These are phyloP conservation scores for Furcula furcula DNA, from an alignment of 2,888 invertebrate genomes.

Conservation along the genomic window DNA sequence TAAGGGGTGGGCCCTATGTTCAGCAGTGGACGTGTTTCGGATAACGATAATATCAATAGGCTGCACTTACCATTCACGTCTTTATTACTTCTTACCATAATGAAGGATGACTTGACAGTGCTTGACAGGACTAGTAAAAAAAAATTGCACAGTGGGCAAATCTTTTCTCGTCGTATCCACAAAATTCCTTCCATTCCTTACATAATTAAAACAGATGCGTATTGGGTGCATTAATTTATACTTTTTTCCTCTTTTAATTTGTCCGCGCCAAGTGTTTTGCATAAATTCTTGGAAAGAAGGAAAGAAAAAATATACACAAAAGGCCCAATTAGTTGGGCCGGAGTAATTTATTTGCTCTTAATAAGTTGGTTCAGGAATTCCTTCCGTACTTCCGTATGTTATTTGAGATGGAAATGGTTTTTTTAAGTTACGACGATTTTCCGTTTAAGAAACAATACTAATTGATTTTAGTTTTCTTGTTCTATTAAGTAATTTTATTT, in stretches of 20 bases:
- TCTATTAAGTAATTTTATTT: too few relatives aligned
- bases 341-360: slow-evolving; percentile 71
- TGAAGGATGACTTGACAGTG: too few relatives aligned
- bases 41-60: too few relatives aligned
- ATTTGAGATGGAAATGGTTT: slow-evolving; percentile 25
- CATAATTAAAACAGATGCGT: slow-evolving; percentile 74
- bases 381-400: slow-evolving; percentile 28
- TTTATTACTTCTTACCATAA: too few relatives aligned
- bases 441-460: neutral
- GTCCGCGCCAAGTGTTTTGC: slow-evolving; percentile 70
- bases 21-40: too few relatives aligned
- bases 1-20: too few relatives aligned
- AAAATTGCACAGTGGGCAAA: neutral
- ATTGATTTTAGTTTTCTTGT: too few relatives aligned
- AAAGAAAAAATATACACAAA: slow-evolving; percentile 62
- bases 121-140: too few relatives aligned
- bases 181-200: slow-evolving; percentile 20
- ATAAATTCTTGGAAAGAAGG: slow-evolving; percentile 64
- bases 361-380: slow-evolving; percentile 52
- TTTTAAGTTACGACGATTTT: slow-evolving; percentile 14
- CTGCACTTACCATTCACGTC: too few relatives aligned
- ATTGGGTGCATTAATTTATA: slow-evolving; percentile 77
- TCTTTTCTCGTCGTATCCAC: slow-evolving; percentile 44
- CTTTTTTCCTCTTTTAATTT: slow-evolving; percentile 75
- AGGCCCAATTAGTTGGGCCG: slow-evolving; percentile 66